Base-by-base conservation (phyloP, 2,888 invertebrate species). In the Plebejus argus region DNA sequence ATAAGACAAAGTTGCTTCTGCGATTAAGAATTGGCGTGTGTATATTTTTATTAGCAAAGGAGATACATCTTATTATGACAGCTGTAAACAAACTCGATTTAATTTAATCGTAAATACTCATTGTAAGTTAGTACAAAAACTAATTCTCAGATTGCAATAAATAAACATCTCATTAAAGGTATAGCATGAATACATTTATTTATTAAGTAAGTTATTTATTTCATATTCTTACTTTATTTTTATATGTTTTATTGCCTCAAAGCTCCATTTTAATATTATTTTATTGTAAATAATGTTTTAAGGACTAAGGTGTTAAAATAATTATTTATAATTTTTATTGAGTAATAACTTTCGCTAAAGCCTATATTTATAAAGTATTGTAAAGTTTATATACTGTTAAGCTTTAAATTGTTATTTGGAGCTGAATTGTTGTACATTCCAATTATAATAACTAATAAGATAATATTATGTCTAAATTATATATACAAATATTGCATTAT, bases 111-210 rank as follows among this genome's bases (percentile, higher is more conserved):
- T 35, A 35, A 66, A 66, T 66, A 66, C 66, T 66, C 66, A 66
- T 61, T 23, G 61, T 66, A 28, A 33, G 33, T 15, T 66, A 28
- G 66, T 66, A 66, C 66, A 66, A 66, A 66, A 66, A 15, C 53
- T 18, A 66, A 66, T 18, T 66, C 66, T 33, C 66, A 66, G 33
- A 66, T 66, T 33, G 66, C 66, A 66, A 61, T 23, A 61, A 61
- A 3, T 4, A 12, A 61, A 23, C 23, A 61, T 61, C 23, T 61
- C 61, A 23, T 23, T n/a, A n/a, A 61, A 1, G 20, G 10, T 45
- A 3, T 8, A 6, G 28, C 28, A 28, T 28, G 28, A 66, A 15
- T 15, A 15, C 8, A 66, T 12, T 66, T 66, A 66, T 28, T 28
- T 66, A 66, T 66, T 15, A 23, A 61, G 23, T 33, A 66, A 28